Percentiles rank a stretch among this genome's conserved stretches.
Evolutionary conservation across 2,888 invertebrate genomes (phyloP).

Genomic region (Calliphora vomitoria): DNA sequence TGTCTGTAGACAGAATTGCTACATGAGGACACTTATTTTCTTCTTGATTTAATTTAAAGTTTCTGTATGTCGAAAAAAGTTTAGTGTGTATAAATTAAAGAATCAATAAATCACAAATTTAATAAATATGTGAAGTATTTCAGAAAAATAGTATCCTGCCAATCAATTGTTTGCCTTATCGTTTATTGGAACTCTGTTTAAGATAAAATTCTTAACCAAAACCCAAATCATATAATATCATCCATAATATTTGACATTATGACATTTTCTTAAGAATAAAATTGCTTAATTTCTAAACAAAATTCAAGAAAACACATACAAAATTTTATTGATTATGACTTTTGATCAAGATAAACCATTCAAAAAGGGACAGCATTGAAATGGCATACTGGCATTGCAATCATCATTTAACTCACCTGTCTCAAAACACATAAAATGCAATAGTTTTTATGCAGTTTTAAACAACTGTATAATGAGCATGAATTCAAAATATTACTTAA

Average conservation of each 20-base stretch:
- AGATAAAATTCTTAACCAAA: background rate
- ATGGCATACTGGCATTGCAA: slow-evolving; percentile 2
- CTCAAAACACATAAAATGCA: slow-evolving; percentile 17
- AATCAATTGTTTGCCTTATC: background rate
- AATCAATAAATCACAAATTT: too few relatives aligned
- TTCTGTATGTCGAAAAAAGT: too few relatives aligned
- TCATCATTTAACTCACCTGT: slow-evolving; percentile 36
- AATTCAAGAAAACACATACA: background rate
- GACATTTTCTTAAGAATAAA: slow-evolving; percentile 43
- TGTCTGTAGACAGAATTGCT: too few relatives aligned
- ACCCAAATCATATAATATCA: background rate
- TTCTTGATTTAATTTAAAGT: too few relatives aligned
- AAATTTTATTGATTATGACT: slow-evolving; percentile 52
- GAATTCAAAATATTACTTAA: slow-evolving; percentile 19
- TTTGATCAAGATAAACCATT: slow-evolving; percentile 59
- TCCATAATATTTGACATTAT: background rate
- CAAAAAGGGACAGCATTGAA: background rate
- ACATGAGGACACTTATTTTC: too few relatives aligned
- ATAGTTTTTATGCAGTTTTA: slow-evolving; percentile 33
- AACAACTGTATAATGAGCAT: slow-evolving; percentile 43
- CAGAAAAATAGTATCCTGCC: background rate
- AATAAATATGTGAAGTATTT: too few relatives aligned
- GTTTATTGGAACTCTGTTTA: background rate
- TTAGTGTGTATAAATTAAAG: too few relatives aligned
- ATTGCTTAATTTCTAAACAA: slow-evolving; percentile 52